Base-by-base conservation (phyloP, 2,797 vertebrate species). In the Aphelocoma californica region DNA sequence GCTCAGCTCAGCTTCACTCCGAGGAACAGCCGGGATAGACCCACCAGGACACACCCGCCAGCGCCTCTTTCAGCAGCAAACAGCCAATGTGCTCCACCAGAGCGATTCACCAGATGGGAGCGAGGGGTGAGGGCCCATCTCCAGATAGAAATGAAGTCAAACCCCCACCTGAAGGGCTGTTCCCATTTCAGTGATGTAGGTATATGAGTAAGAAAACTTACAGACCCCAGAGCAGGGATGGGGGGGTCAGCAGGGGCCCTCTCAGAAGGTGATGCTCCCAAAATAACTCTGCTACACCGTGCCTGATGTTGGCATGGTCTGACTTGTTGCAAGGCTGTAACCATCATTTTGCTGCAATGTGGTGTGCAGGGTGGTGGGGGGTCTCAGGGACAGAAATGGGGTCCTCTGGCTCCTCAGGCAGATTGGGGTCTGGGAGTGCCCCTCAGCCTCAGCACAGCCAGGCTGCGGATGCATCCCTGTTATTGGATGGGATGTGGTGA, bases 401-500 rank as follows among this genome's bases (percentile, higher is more conserved):
- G 11, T 58, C 38, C 84, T 85, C 20, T 14, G 8, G 38, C 57
- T 88, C n/a, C 44, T 45, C 7, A 5, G 72, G 36, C 56, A 94
- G 47, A 50, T 4, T 78, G 36, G 34, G 38, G 24, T 79, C 38
- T 11, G 4, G 21, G 38, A 86, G 7, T 5, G 18, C 12, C 18
- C 32, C 40, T 23, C 20, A 44, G 13, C 42, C 51, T n/a, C 65
- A 45, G 26, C 23, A 69, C 58, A 74, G 56, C 25, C 6, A 2
- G 60, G 51, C 47, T 79, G 34, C 1, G 0, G 54, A n/a, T 29
- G 20, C 65, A 40, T 14, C 56, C 26, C n/a, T 16, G 25, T 4
- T 14, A 42, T 36, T 0, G 0, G 47, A 62, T 4, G 10, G 56
- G 78, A 66, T 62, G 51, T 1, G 2, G 34, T 0, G 1, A 69